Conservation (phyloP, 2,113 vertebrate genomes). For the Hydropotes inermis region DNA sequence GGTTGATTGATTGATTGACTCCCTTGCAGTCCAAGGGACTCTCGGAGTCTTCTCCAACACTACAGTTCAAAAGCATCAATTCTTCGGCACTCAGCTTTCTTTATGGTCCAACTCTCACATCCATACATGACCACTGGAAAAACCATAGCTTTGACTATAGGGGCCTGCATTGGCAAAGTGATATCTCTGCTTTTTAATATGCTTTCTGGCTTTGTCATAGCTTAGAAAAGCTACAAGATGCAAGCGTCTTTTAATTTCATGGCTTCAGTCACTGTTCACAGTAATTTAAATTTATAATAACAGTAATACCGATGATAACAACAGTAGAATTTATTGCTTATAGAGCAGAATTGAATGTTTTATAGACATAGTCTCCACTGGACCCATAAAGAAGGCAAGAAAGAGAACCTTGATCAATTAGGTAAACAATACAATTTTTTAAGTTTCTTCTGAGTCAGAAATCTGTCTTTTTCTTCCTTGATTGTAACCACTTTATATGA, state of each 20-base stretch:
- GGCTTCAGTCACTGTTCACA: background rate
- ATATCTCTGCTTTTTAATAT: background rate
- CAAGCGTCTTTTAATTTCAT: background rate
- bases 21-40: background rate
- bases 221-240: background rate
- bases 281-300: background rate
- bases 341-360: no score
- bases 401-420: background rate
- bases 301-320: fast-evolving
- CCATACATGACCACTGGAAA: background rate
- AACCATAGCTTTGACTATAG: background rate
- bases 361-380: fast-evolving
- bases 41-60: background rate
- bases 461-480: no score
- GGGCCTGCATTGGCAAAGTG: background rate
- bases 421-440: background rate
- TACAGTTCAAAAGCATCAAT: background rate
- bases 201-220: background rate
- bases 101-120: background rate
- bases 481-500: background rate
- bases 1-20: no score
- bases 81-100: background rate
- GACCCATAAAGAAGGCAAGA: no score
- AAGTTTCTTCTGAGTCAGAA: background rate
- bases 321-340: background rate